Evolutionary conservation across 2,888 invertebrate genomes (phyloP), one percentile per base, ranked within the genome.

Genomic region (Epicampocera succincta): DNA sequence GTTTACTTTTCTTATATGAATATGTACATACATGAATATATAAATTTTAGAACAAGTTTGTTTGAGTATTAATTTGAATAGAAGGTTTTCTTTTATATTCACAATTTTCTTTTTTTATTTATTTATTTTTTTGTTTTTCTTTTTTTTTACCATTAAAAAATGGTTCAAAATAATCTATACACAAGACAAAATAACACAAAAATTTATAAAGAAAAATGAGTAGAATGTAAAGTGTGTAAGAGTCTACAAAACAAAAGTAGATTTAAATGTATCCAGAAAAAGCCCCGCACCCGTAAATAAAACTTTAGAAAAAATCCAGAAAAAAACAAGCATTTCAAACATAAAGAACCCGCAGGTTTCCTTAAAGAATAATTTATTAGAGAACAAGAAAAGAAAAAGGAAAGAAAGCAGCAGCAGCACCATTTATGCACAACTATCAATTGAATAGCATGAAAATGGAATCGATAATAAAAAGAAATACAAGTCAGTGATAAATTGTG

Each of bases 281-380:
- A 71, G 44, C 46, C 81, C 63, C 68, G 60, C 61, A 81, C 72
- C 73, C 72, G 66, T 63, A 71, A 61, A 71, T 46, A 71, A 58
- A 29, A 54, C 56, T 44, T 25, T 42, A 40, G 13, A 60, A 12
- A 33, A 29, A 79, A 54, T 2, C 3, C 25, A 25, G 3, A 2
- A 25, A 25, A 25, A 25, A 25, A 2, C 2, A 25, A 25, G 2
- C 25, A 25, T n/a, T n/a, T n/a, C 2, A 25, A 25, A 25, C 50
- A 71, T 29, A 21, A 63, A 65, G 21, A 82, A 77, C 72, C 80
- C 71, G 80, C 80, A 80, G 80, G 66, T 66, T 63, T 60, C 8
- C 63, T 63, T 58, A 29, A 68, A 61, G 21, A 66, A 68, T 61
- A 68, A 76, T 76, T 68, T 76, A 75, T 56, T 38, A 65, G 50